Evolutionary conservation across 2,797 vertebrate species (phyloP), one percentile per base, ranked within the genome.

Genomic region (Coregonus suidteri): DNA sequence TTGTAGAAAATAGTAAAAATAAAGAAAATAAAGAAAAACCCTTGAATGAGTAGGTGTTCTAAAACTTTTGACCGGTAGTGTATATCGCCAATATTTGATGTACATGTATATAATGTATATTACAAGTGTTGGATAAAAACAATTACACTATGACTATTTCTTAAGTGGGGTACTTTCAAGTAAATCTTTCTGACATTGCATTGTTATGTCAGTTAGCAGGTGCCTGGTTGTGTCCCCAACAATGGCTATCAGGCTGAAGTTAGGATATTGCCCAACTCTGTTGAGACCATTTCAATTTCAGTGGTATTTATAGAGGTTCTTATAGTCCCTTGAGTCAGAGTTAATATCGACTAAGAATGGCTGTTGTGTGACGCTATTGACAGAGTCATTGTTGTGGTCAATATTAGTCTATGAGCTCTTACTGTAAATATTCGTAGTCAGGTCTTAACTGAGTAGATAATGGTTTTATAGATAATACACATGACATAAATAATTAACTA

Each of bases 401-500:
- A 54, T 11, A 71, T 37, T 70, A 20, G 15, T 74, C 72, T 25
- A 41, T 76, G 77, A 75, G 81, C 81, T 86, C 87, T 85, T 84
- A 85, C 76, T 85, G 81, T 78, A 76, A 88, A 82, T 89, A 90
- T 89, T 81, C 88, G 85, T 85, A 90, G 90, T 88, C 84, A 85
- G 81, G 83, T 85, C 81, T 80, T 83, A 83, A 80, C 80, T 78
- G 62, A 54, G 77, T 71, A 85, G 82, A 87, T 86, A 87, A 90
- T 82, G 66, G 80, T 78, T 81, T 86, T 75, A 70, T 76, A 83
- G 86, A 89, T 89, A 84, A 82, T 89, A 83, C 85, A 47, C 41
- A 47, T 0, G 2, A 47, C 11, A 47, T 47, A 47, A 11, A 47
- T 11, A 47, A 47, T 47, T 0, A 85, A 87, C 87, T 90, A 87